Evolutionary conservation across 2,113 vertebrate genomes (phyloP).

Genomic region (Rattus rattus): DNA sequence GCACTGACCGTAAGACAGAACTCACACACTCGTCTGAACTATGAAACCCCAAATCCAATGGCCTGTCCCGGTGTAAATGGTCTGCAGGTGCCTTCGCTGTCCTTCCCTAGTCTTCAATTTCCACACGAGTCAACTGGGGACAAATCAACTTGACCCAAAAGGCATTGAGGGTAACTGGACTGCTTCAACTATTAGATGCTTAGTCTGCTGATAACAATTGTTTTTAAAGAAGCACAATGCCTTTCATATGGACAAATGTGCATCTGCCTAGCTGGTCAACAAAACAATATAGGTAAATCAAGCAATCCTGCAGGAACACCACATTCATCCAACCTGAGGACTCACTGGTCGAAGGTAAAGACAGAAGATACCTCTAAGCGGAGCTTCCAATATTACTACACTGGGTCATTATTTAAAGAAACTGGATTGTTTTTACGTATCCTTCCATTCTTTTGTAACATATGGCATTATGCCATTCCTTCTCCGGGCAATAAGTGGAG

Average conservation of each 20-base stretch:
- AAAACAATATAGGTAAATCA: background rate
- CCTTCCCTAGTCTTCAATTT: background rate
- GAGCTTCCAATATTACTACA: background rate
- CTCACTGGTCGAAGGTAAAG: conserved; percentile 29
- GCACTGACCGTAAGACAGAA: background rate
- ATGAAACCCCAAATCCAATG: conserved; percentile 28
- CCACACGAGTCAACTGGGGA: conserved; percentile 48
- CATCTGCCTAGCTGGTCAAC: background rate
- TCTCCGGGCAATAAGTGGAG: background rate
- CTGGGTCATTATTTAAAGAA: background rate
- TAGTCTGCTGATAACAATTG: conserved; percentile 1
- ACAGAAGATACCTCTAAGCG: background rate
- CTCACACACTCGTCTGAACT: background rate
- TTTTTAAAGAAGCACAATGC: conserved; percentile 3
- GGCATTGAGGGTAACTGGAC: background rate
- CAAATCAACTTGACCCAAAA: conserved; percentile 36
- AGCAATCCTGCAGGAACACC: background rate
- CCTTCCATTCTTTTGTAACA: background rate
- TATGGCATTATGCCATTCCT: background rate
- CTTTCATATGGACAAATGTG: background rate
- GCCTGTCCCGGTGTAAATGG: background rate
- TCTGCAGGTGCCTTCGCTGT: background rate
- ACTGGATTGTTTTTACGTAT: background rate
- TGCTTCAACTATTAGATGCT: conserved; percentile 51
- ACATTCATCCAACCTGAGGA: background rate